Evolutionary conservation across 2,888 invertebrate species (phyloP), one percentile per base, ranked within the genome.

Genomic region (Platynereis dumerilii): DNA sequence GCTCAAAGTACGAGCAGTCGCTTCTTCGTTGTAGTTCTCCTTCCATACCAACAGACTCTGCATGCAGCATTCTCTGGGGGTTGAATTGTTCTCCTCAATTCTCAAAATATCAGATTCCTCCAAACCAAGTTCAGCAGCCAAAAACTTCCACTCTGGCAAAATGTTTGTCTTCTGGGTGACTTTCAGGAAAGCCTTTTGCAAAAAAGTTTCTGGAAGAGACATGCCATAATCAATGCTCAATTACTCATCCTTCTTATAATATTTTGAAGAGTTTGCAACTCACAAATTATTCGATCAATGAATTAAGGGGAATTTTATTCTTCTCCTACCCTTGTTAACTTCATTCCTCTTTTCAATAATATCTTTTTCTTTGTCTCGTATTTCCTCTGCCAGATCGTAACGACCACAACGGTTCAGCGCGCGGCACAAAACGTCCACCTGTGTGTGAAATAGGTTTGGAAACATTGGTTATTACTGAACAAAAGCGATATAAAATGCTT

Each of bases 371-470:
- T 70, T 68, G 22, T 75, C 75, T 34, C 72, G 53, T 20, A 80
- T 68, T 55, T 77, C 77, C 54, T 75, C 75, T 0, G 73, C 78
- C 12, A 80, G 64, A 60, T 81, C 81, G 2, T 61, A 55, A 22
- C 81, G 64, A 3, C 78, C 78, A 52, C 70, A 69, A 1, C 69
- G 60, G 24, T 59, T 60, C 34, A 81, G 70, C 0, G 79, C 79
- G 15, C 68, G 65, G 20, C 74, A 71, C 34, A 80, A 67, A n/a
- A 80, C 72, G 22, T 80, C 76, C 12, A 78, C 77, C 78, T 80
- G 66, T 1, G n/a, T n/a, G n/a, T n/a, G n/a, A n/a, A n/a, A n/a
- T n/a, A n/a, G n/a, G n/a, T n/a, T n/a, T 45, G 45, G 10, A 29
- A 20, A 62, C 15, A 17, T 10, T 2, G 1, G 34, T 17, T 56